Evolutionary conservation across 2,797 vertebrate species (phyloP).

Genomic region (Sphenopsis melanotis): DNA sequence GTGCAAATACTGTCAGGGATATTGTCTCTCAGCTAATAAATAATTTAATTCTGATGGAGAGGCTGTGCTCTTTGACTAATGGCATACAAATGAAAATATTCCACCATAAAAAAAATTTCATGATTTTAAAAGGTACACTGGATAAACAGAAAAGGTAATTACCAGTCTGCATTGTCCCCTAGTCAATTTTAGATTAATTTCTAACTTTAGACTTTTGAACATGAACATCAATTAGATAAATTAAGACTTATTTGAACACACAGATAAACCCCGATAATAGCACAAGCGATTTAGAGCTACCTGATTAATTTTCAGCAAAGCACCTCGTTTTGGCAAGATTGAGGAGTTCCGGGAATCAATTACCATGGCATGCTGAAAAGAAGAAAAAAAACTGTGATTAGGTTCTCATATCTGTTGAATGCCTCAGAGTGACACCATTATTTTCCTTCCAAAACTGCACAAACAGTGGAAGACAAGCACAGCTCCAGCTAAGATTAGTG

Average conservation of each 20-base stretch:
- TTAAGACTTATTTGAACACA: background rate
- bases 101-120: background rate
- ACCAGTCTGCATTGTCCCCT: background rate
- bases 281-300: slow-evolving; percentile 53
- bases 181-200: background rate
- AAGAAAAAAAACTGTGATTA: background rate
- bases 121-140: background rate
- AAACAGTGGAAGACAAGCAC: background rate
- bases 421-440: background rate
- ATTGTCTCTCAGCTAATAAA: background rate
- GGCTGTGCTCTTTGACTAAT: background rate
- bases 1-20: background rate
- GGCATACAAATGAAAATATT: background rate
- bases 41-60: background rate
- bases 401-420: background rate
- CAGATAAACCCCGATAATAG: background rate
- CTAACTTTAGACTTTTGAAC: background rate
- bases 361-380: slow-evolving; percentile 86
- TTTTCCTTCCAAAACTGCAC: background rate
- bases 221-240: background rate
- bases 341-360: slow-evolving; percentile 91
- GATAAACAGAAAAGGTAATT: background rate
- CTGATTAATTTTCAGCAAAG: slow-evolving; percentile 93
- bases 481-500: background rate
- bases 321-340: slow-evolving; percentile 88